Evolutionary conservation across 1,140 invertebrate species (phyloP).

Genomic region (Brachionus koreanus): DNA sequence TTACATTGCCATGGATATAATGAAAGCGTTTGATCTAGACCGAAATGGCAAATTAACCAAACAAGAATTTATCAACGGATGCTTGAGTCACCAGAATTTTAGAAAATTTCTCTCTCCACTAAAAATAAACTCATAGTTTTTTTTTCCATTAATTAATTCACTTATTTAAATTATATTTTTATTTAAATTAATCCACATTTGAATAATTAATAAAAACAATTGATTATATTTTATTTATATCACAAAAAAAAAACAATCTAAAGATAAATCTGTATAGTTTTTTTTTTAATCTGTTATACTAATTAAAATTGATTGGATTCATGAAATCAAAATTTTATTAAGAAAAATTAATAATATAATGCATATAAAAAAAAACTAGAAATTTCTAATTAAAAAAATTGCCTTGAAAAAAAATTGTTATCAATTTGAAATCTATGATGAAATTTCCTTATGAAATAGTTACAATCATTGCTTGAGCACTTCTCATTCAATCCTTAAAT

Average conservation of each 20-base stretch:
- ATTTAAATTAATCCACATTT: background rate
- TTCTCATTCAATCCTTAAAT: no score
- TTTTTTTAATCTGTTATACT: background rate
- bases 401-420: no score
- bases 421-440: no score
- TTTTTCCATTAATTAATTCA: background rate
- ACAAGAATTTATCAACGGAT: slow-evolving; percentile 25
- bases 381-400: background rate
- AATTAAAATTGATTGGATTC: background rate
- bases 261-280: background rate
- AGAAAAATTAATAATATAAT: background rate
- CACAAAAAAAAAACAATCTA: no score
- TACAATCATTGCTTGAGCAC: no score
- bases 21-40: slow-evolving; percentile 9
- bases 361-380: background rate
- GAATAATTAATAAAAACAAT: background rate
- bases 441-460: no score
- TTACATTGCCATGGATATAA: slow-evolving; percentile 34
- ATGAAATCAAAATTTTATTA: background rate
- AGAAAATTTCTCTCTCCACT: slow-evolving; percentile 31
- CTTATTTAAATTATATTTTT: background rate
- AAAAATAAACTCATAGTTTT: background rate
- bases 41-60: slow-evolving; percentile 21
- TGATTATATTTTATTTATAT: no score
- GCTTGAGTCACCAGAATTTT: slow-evolving; percentile 23